Evolutionary conservation across 1,140 invertebrate species (phyloP), one percentile per base, ranked within the genome.

Genomic region (Caenorhabditis remanei): DNA sequence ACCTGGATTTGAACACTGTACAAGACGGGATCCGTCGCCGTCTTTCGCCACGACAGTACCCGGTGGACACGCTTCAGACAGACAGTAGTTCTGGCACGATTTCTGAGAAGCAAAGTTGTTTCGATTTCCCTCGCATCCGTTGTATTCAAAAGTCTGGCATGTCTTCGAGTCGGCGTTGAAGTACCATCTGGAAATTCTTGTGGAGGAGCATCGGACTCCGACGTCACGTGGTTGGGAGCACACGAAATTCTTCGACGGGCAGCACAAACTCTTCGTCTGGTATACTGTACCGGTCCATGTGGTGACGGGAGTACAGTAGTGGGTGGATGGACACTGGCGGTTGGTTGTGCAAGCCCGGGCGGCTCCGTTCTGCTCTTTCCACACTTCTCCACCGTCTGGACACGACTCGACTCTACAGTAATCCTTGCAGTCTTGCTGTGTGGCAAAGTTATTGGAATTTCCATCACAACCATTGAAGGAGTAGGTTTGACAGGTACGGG

Each of bases 381-480:
- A 92, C 1, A 88, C 91, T 58, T 92, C 92, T 65, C 91, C 91
- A n/a, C 91, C 91, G 87, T 92, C 91, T 5, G 91, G 92, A 86
- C 91, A 92, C n/a, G 85, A 89, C 71, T 92, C 90, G 4, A 92
- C 91, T 48, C 91, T 82, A 85, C 91, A 91, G 83, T 91, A 90
- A 53, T 89, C 88, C 50, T 90, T 90, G 84, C 91, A 92, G 75
- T 92, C 91, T 87, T 92, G 91, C 88, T 92, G 91, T 4, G 91
- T 92, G 56, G 91, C 91, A 56, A 90, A 90, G 67, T 92, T 92
- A 84, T 92, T 92, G n/a, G 89, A 90, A 83, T 92, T 92, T 55
- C 91, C 91, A 87, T 92, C 91, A 82, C 91, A 92, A n/a, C 92
- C 92, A 84, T 93, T 92, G 90, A 92, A 92, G 7, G 91, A 92